These are phyloP conservation scores for Scrobipalpa costella DNA, from an alignment of 2,888 invertebrate genomes.

Conservation along the genomic window DNA sequence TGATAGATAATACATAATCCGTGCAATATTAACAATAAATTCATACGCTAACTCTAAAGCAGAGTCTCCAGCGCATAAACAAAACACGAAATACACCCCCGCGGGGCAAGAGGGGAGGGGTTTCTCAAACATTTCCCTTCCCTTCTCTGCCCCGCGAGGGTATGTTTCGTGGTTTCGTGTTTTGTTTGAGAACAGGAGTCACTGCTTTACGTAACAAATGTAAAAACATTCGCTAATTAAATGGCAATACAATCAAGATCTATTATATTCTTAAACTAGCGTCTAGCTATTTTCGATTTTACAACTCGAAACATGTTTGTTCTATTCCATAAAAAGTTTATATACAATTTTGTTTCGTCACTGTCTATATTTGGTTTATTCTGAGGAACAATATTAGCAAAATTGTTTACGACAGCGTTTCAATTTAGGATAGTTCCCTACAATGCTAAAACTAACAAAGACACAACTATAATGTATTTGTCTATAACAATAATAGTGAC, in stretches of 20 bases:
- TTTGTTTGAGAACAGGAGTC: too few relatives aligned
- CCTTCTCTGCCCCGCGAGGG: too few relatives aligned
- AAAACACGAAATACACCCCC: too few relatives aligned
- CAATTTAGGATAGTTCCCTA: slow-evolving; percentile 3
- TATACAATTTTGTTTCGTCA: slow-evolving; percentile 37
- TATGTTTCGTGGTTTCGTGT: too few relatives aligned
- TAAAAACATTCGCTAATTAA: slow-evolving; percentile 1
- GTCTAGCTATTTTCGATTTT: slow-evolving; percentile 8
- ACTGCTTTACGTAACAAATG: slow-evolving; percentile 1
- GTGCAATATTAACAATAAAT: neutral
- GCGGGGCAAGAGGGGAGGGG: too few relatives aligned
- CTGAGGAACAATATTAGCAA: slow-evolving; percentile 49
- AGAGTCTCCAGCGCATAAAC: too few relatives aligned
- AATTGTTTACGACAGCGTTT: slow-evolving; percentile 33
- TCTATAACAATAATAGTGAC: neutral
- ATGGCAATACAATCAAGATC: slow-evolving; percentile 17
- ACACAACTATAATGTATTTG: too few relatives aligned
- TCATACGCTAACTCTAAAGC: neutral
- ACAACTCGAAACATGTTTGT: slow-evolving; percentile 37
- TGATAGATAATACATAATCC: slow-evolving; percentile 2
- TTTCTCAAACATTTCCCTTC: too few relatives aligned
- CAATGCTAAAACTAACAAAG: neutral
- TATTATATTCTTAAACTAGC: neutral
- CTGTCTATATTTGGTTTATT: slow-evolving; percentile 55
- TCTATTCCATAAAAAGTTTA: slow-evolving; percentile 39